Percentiles rank a stretch among this genome's conserved stretches.
Conservation (phyloP, 2,888 invertebrate species). For the Sceliomorpha sp. region DNA sequence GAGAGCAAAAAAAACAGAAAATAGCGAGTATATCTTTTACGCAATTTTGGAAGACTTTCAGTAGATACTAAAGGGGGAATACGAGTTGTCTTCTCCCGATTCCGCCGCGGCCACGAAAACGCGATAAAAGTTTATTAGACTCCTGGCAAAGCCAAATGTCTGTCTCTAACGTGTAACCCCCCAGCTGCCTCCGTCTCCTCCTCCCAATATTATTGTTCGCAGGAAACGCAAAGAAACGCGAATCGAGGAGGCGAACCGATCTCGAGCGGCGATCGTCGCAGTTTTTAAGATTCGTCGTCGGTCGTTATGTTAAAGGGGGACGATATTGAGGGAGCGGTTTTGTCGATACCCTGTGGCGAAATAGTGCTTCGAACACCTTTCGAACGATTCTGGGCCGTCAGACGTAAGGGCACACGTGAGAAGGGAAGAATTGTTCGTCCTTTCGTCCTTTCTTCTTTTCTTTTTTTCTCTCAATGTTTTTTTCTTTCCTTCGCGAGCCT, state of each 20-base stretch:
- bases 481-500: slow-evolving; percentile 17
- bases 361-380: slow-evolving; percentile 56
- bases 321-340: slow-evolving; percentile 62
- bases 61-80: slow-evolving; percentile 8
- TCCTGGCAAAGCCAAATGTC: slow-evolving; percentile 26
- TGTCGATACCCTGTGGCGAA: slow-evolving; percentile 59
- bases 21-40: too few relatives aligned
- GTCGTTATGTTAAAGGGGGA: slow-evolving; percentile 65
- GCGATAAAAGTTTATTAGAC: slow-evolving; percentile 46
- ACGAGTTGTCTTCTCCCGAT: slow-evolving; percentile 1
- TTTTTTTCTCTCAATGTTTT: slow-evolving; percentile 25
- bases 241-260: slow-evolving; percentile 36
- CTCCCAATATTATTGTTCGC: slow-evolving; percentile 30
- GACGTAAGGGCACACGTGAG: slow-evolving; percentile 48
- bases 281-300: slow-evolving; percentile 59
- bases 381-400: slow-evolving; percentile 47
- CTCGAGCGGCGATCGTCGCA: slow-evolving; percentile 34
- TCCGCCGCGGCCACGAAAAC: slow-evolving; percentile 20
- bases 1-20: too few relatives aligned
- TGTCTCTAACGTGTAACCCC: slow-evolving; percentile 23
- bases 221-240: slow-evolving; percentile 34
- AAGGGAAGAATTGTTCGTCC: slow-evolving; percentile 43
- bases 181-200: slow-evolving; percentile 24
- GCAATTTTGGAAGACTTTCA: too few relatives aligned
- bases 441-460: slow-evolving; percentile 13